Conservation (phyloP, 2,113 vertebrate species). For the Pomatorhinus ruficollis region DNA sequence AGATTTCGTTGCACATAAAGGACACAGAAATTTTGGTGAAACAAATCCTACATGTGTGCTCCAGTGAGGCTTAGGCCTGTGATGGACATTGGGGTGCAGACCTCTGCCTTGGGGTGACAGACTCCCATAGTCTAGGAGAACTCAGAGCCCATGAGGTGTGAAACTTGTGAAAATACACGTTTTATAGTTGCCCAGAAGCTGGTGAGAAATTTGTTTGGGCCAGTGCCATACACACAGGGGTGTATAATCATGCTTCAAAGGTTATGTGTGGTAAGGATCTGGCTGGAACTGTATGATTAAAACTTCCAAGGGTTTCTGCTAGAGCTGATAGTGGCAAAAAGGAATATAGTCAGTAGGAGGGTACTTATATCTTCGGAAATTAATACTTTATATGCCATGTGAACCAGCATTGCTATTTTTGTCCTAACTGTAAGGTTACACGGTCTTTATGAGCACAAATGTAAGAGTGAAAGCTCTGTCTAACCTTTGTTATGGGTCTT, state of each 20-base stretch:
- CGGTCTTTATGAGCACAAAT: neutral
- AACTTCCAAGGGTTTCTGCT: neutral
- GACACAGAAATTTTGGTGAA: neutral
- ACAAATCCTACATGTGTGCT: neutral
- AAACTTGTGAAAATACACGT: neutral
- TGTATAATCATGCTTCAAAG: neutral
- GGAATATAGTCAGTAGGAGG: neutral
- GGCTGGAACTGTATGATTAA: neutral
- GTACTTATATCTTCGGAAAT: neutral
- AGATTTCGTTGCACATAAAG: neutral
- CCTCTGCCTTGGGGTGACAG: neutral
- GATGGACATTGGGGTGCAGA: fast-evolving
- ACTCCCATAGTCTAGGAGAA: neutral
- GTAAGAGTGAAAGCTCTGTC: neutral
- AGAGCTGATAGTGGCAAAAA: neutral
- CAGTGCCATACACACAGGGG: neutral
- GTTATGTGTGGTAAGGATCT: neutral
- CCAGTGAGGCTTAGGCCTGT: neutral
- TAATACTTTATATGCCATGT: neutral
- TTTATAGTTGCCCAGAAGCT: neutral
- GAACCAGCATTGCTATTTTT: neutral
- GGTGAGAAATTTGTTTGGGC: neutral
- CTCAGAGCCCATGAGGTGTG: fast-evolving
- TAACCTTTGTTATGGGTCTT: neutral
- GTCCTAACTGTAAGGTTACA: neutral